Evolutionary conservation across 2,113 vertebrate genomes (phyloP).

Genomic region (Eudyptes chrysolophus): DNA sequence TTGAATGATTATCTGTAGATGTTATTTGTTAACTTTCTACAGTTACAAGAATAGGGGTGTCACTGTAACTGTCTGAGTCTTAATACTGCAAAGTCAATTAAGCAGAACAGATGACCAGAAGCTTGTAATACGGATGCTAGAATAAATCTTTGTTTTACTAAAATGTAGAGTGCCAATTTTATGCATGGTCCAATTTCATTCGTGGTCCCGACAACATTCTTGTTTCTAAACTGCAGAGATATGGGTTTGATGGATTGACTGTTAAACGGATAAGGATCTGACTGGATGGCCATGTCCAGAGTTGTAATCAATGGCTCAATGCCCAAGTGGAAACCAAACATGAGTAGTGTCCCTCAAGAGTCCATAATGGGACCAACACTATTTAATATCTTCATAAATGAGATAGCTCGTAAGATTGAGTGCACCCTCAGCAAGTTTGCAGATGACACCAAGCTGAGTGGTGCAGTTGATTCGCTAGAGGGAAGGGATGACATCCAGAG

Average conservation of each 20-base stretch:
- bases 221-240: neutral
- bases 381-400: neutral
- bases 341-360: neutral
- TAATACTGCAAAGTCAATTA: slow-evolving; percentile 53
- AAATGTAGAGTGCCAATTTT: neutral
- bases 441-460: neutral
- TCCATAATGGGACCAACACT: neutral
- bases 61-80: slow-evolving; percentile 40
- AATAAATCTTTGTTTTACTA: slow-evolving; percentile 5
- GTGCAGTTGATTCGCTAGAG: neutral
- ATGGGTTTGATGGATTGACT: neutral
- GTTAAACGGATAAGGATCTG: neutral
- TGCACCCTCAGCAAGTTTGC: neutral
- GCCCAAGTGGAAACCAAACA: neutral
- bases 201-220: fast-evolving
- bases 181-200: neutral
- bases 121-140: neutral
- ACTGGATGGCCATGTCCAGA: neutral
- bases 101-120: slow-evolving; percentile 13
- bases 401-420: neutral
- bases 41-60: neutral
- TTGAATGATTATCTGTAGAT: neutral
- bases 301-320: neutral
- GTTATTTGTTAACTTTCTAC: slow-evolving; percentile 30
- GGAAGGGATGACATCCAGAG: neutral